Evolutionary conservation across 2,888 invertebrate species (phyloP).

Genomic region (Willowsia nigromaculata): DNA sequence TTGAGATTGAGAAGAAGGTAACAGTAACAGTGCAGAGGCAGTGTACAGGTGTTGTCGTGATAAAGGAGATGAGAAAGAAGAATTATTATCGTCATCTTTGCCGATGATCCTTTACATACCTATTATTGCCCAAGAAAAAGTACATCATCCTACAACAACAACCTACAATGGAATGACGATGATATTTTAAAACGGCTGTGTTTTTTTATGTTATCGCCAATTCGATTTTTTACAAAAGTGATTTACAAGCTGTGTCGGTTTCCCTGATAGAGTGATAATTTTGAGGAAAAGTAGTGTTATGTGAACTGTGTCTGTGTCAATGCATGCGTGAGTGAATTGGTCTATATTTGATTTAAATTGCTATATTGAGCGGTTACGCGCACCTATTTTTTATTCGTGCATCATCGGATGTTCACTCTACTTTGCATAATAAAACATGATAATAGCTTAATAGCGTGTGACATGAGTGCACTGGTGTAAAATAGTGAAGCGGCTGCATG

Average conservation of each 20-base stretch:
- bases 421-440: conserved; percentile 1
- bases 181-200: not conserved
- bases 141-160: not conserved
- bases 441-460: not conserved
- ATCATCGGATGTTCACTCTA: not conserved
- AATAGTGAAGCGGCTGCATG: not conserved
- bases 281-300: conserved; percentile 13
- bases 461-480: not conserved
- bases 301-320: conserved; percentile 43
- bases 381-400: conserved; percentile 38
- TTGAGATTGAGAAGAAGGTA: not conserved
- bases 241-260: not conserved
- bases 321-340: conserved; percentile 30
- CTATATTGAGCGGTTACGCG: conserved; percentile 10
- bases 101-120: not conserved
- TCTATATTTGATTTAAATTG: not conserved
- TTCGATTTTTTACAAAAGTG: not conserved
- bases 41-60: conserved; percentile 13
- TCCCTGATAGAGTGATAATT: not conserved
- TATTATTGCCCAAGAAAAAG: not conserved
- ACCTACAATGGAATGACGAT: not conserved
- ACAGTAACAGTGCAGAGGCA: conserved; percentile 10
- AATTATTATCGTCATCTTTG: not conserved
- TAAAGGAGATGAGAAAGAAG: not conserved
- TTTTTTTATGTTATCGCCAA: not conserved